Percentiles rank a stretch among this genome's conserved stretches.
phyloP scores from a whole-genome alignment of 2,888 invertebrate species.

The Andricus quercusramuli region DNA sequence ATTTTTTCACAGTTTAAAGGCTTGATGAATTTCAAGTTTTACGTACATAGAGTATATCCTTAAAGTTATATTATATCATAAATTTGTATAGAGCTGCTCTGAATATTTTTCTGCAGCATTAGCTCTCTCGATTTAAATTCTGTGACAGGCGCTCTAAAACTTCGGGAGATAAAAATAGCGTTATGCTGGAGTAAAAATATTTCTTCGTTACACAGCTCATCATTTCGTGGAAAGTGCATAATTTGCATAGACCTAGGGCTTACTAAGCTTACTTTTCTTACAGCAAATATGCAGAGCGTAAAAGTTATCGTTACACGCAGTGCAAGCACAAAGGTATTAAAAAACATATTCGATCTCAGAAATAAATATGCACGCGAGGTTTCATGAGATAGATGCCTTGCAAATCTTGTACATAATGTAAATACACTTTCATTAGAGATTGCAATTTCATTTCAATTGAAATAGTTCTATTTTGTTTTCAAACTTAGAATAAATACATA shows the following conservation, averaged over 20 bases:
- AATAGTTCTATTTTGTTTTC: neutral
- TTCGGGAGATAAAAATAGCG: conserved; percentile 13
- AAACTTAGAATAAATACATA: too few relatives aligned
- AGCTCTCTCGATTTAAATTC: conserved; percentile 6
- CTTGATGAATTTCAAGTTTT: too few relatives aligned
- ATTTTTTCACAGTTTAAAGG: too few relatives aligned
- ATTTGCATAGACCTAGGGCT: neutral
- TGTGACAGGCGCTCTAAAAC: neutral
- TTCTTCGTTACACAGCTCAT: conserved; percentile 18
- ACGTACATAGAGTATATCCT: too few relatives aligned
- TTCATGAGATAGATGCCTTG: neutral
- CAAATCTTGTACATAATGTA: neutral
- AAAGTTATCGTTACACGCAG: neutral
- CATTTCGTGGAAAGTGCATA: neutral
- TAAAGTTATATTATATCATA: too few relatives aligned
- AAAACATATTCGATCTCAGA: neutral
- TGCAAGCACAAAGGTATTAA: neutral
- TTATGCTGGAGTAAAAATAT: conserved; percentile 15
- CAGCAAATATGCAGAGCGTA: neutral
- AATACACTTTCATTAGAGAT: neutral
- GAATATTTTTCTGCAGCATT: neutral
- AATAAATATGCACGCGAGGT: neutral
- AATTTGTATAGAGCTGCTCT: neutral
- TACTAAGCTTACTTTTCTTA: neutral
- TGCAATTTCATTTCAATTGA: neutral